Evolutionary conservation across 2,888 invertebrate genomes (phyloP).

Genomic region (Boloria selene): DNA sequence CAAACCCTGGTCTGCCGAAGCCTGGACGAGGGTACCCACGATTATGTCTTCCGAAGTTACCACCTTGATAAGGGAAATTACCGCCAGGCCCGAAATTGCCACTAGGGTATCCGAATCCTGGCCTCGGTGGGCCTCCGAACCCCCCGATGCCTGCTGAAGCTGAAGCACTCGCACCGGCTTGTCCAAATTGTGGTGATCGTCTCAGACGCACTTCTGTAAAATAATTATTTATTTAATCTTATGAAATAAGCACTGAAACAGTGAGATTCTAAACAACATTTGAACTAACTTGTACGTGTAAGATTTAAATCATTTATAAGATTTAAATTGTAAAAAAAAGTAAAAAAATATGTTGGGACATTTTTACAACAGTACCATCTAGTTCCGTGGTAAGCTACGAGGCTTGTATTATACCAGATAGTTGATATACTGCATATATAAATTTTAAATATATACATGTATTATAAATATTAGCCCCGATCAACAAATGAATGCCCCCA

Average conservation of each 20-base stretch:
- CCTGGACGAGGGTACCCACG: slow-evolving; percentile 16
- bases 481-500: too few species aligned
- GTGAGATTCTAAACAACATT: neutral
- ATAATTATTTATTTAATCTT: neutral
- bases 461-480: too few species aligned
- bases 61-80: slow-evolving; percentile 8
- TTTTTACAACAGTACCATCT: too few species aligned
- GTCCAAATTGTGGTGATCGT: slow-evolving; percentile 44
- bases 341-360: too few species aligned
- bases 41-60: neutral
- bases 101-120: slow-evolving; percentile 30
- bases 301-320: neutral
- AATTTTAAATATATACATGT: too few species aligned
- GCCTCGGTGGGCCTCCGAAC: slow-evolving; percentile 2
- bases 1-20: slow-evolving; percentile 16
- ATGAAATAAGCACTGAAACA: neutral
- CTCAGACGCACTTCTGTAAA: slow-evolving; percentile 32
- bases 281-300: neutral
- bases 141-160: slow-evolving; percentile 30
- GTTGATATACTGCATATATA: too few species aligned
- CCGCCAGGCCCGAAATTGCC: slow-evolving; percentile 25
- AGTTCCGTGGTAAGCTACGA: too few species aligned
- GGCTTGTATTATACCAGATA: too few species aligned
- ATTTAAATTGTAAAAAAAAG: too few species aligned
- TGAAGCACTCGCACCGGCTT: slow-evolving; percentile 40